Base-by-base conservation (phyloP, 2,888 invertebrate genomes). In the Cantharis rufa region DNA sequence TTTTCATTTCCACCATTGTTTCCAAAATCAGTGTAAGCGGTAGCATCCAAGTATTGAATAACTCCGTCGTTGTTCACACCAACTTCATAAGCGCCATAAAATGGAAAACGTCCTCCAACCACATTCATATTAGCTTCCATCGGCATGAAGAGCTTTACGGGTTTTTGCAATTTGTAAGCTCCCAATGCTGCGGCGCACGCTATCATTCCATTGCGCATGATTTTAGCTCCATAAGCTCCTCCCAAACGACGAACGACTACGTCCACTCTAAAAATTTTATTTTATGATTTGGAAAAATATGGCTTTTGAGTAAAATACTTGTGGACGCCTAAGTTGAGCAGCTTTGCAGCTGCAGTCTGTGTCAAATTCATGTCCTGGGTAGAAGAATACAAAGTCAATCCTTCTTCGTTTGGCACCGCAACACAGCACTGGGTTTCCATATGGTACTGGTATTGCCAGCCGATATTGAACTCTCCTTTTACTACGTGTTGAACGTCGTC, bases 211-310 rank as follows among this genome's bases (percentile, higher is more conserved):
- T 90, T 86, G 5, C 95, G 90, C 0, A 91, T 90, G 71, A 95
- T 92, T 86, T 97, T 97, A 0, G 90, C 91, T 0, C 97, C 97
- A 85, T 94, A 97, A 0, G 89, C 94, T 10, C 97, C 97, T 2
- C 97, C 97, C 3, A 96, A 82, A 62, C 96, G 91, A 5, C 92
- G 90, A 0, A 95, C 93, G 66, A 89, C 88, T 0, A 96, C 89
- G 79, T 94, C 92, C 13, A 96, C 90, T 70, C 95, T 94, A 15
- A 24, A 18, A 78, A 73, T 13, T 13, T 10, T 1, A 1, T 32
- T 32, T 13, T 32, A 32, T n/a, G n/a, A n/a, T 32, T 32, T 32
- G 3, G 27, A 10, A 10, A 1, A 28, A 10, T 2, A 13, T 1
- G 2, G 0, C 1, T 32, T 13, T 32, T 32, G 5, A 32, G 1